A percentile compares a stretch with the other conserved stretches of the same genome.
phyloP scores from a whole-genome alignment of 2,888 invertebrate species.

The Xylocampa areola region DNA sequence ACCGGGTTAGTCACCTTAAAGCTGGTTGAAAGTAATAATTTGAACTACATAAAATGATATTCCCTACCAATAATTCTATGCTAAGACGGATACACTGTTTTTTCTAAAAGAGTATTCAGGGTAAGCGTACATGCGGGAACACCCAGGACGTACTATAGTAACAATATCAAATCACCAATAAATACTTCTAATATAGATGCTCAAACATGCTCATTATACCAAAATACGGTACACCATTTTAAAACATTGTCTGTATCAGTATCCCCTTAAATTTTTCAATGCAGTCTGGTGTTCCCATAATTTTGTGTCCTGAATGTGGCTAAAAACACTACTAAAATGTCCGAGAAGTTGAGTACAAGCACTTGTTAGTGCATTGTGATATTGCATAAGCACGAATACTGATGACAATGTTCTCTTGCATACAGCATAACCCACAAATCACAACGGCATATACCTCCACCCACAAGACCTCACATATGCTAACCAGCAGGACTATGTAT shows the following conservation, averaged over 20 bases:
- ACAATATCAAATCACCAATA: constrained; percentile 40
- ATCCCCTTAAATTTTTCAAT: constrained; percentile 32
- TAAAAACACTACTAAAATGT: constrained; percentile 35
- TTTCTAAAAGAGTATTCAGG: constrained; percentile 40
- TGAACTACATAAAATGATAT: constrained; percentile 33
- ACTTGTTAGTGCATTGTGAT: constrained; percentile 56
- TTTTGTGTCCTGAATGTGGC: constrained; percentile 50
- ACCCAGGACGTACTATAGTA: constrained; percentile 55
- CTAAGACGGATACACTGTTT: constrained; percentile 38
- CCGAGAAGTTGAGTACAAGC: constrained; percentile 48
- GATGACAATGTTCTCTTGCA: constrained; percentile 57
- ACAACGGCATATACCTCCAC: constrained; percentile 49
- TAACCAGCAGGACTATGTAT: constrained; percentile 25
- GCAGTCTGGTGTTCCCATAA: constrained; percentile 56
- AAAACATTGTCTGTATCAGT: constrained; percentile 55
- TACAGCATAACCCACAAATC: constrained; percentile 46
- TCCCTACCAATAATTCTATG: constrained; percentile 29
- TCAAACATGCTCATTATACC: constrained; percentile 51
- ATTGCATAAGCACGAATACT: constrained; percentile 56
- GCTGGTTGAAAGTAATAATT: constrained; percentile 48
- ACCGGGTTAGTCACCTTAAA: constrained; percentile 74
- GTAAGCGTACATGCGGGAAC: constrained; percentile 67
- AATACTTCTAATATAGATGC: constrained; percentile 36
- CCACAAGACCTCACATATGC: constrained; percentile 21
- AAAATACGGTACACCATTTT: constrained; percentile 44